phyloP scores from a whole-genome alignment of 2,888 invertebrate species.

The Metacarcinus magister region DNA sequence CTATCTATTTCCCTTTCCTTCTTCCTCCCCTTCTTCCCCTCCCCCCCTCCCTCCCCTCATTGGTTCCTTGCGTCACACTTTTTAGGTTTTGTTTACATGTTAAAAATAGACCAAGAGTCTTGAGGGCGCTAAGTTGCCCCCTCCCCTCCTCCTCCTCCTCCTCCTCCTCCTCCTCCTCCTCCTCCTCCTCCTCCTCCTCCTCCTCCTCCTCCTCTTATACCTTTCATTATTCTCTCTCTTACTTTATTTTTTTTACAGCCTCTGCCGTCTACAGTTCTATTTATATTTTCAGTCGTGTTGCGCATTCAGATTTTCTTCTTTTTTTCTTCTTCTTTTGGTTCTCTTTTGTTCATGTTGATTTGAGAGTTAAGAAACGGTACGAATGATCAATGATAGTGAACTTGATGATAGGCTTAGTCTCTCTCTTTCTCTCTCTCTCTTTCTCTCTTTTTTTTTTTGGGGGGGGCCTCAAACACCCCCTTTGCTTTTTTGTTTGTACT shows the following conservation, averaged over 20 bases:
- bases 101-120: background rate
- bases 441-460: background rate
- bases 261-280: background rate
- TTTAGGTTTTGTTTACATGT: too few species aligned
- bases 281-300: too few species aligned
- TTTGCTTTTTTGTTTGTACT: too few species aligned
- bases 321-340: too few species aligned
- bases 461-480: too few species aligned
- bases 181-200: too few species aligned
- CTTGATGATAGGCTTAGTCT: background rate
- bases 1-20: background rate
- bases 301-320: too few species aligned
- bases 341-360: background rate
- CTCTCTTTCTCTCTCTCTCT: background rate
- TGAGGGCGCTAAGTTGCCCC: background rate
- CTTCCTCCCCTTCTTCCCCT: too few species aligned
- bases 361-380: too few species aligned
- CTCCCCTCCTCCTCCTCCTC: background rate
- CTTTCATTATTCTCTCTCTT: too few species aligned
- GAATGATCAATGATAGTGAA: too few species aligned
- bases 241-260: background rate
- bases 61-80: background rate
- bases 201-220: too few species aligned
- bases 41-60: background rate
- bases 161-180: background rate